Conservation (phyloP, 2,797 vertebrate species). For the Pempheris klunzingeri region DNA sequence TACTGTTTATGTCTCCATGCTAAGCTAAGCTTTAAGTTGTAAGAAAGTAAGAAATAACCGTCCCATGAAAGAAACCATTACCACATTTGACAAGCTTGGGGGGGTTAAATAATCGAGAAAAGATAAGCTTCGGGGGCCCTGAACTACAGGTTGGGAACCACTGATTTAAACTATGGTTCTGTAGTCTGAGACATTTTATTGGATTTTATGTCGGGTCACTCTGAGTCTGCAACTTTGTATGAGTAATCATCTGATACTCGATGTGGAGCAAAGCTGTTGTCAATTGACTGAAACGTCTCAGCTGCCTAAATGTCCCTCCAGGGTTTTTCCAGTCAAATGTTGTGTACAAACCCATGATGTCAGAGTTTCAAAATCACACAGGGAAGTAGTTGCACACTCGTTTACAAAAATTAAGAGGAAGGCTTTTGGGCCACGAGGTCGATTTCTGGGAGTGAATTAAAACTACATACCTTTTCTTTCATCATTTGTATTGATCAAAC, state of each 20-base stretch:
- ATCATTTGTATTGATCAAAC: background rate
- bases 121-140: too few species aligned
- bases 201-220: background rate
- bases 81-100: too few species aligned
- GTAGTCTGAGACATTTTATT: background rate
- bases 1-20: too few species aligned
- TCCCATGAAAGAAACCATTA: background rate
- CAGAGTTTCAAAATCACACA: slow-evolving; percentile 44
- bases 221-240: background rate
- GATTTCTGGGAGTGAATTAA: too few species aligned
- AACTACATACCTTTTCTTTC: too few species aligned
- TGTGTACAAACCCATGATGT: slow-evolving; percentile 40
- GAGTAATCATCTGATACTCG: slow-evolving; percentile 30
- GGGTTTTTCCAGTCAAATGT: slow-evolving; percentile 40
- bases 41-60: too few species aligned
- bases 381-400: background rate
- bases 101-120: background rate
- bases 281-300: slow-evolving; percentile 22
- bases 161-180: background rate
- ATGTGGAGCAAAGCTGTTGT: slow-evolving; percentile 10
- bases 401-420: slow-evolving; percentile 1
- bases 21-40: too few species aligned
- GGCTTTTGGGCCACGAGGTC: background rate
- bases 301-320: slow-evolving; percentile 28
- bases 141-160: background rate